Evolutionary conservation across 2,797 vertebrate species (phyloP), one percentile per base, ranked within the genome.

Genomic region (Enteromius trimaculatus): DNA sequence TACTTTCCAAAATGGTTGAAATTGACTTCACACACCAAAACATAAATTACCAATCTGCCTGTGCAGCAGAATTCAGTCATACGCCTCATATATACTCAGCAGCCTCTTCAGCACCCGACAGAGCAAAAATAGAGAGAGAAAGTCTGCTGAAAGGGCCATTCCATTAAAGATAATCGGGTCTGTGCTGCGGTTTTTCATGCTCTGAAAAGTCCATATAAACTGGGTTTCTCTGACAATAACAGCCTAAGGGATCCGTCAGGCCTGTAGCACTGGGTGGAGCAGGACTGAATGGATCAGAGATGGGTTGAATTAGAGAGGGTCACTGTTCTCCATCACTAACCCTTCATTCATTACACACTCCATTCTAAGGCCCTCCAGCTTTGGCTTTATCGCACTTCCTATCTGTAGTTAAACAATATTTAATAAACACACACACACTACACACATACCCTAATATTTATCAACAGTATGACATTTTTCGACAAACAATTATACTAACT

Each of bases 161-260:
- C 58, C 74, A 85, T 66, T 79, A 86, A 62, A 82, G 51, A 86
- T 65, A 78, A 82, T 74, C 44, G 13, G 68, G 68, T 65, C 75
- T 79, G 29, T 71, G 47, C 71, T 81, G 31, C 79, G 69, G 34
- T 78, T 78, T 66, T 66, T 86, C 84, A 86, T 82, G 76, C 75
- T 86, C 76, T 82, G 84, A 82, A 86, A 86, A 85, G 75, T 77
- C 75, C 51, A 58, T 86, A 71, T 78, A 83, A 82, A 82, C 80
- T 66, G 58, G 44, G 58, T 74, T 49, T 74, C 62, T 53, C 21
- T 49, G 55, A 85, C 82, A 83, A 78, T 78, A 71, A 62, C 53
- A 83, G 75, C 65, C 75, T 34, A 42, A 70, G 65, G 80, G 37
- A 77, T 83, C 74, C 39, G n/a, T 60, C 29, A 60, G 49, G 81